Base-by-base conservation (phyloP, 2,113 vertebrate species). In the Pionites leucogaster region DNA sequence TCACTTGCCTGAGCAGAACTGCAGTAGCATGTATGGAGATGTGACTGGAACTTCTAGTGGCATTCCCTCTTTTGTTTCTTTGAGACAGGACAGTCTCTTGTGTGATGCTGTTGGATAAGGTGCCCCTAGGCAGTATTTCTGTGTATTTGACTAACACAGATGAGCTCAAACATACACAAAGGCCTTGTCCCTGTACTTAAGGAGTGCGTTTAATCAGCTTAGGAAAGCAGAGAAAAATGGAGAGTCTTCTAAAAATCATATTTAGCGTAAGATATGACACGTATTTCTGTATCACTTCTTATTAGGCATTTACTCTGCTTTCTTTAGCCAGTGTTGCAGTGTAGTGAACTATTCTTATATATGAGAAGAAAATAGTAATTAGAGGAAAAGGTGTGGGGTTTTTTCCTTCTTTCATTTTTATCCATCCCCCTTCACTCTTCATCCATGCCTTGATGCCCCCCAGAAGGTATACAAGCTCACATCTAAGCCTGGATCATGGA, bases 71-170 rank as follows among this genome's bases (percentile, higher is more conserved):
- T 80, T 78, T 91, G 85, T 88, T 88, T 74, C 76, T 75, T 62
- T 62, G 88, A 60, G 70, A 84, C 16, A 23, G 76, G 50, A 22
- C 35, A 70, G 79, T 52, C 71, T 79, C 50, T 69, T 71, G 55
- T 75, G 81, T 88, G 85, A 24, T 88, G 83, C 80, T 82, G 42
- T 81, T 96, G 80, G 71, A 25, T 71, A 39, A 81, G 33, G 65
- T 92, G 80, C 79, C 88, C 57, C 8, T 6, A 14, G 92, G 85
- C 92, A 90, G 28, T 83, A 78, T 93, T 83, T 94, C 81, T 25
- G 12, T 74, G 60, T 83, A 35, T 78, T 72, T 75, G 86, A 59
- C 89, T 89, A 59, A 67, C 64, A 59, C 68, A 80, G 68, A 74
- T 59, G 75, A 90, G 82, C 88, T 83, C 82, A 78, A 83, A 92